These are phyloP conservation scores for Liposcelis brunnea DNA, from an alignment of 2,888 invertebrate genomes.

Conservation along the genomic window DNA sequence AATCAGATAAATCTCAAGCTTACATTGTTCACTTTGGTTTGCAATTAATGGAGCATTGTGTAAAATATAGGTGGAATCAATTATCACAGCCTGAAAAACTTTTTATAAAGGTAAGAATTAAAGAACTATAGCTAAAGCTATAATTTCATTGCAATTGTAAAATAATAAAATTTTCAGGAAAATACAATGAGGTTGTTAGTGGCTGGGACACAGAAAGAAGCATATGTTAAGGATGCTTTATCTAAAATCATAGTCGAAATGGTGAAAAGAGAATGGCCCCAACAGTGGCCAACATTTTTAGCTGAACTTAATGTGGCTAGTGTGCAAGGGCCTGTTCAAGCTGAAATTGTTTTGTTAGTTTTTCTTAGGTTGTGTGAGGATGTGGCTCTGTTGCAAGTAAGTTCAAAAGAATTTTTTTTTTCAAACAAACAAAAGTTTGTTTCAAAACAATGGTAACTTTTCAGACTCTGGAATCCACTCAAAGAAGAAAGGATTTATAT, in stretches of 20 bases:
- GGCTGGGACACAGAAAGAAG: slow-evolving; percentile 35
- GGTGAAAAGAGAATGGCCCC: slow-evolving; percentile 95
- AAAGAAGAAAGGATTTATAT: slow-evolving; percentile 77
- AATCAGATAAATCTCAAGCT: slow-evolving; percentile 46
- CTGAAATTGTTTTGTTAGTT: slow-evolving; percentile 75
- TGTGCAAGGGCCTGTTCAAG: slow-evolving; percentile 66
- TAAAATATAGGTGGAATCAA: slow-evolving; percentile 84
- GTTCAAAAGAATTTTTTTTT: slow-evolving; percentile 6
- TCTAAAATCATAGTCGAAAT: slow-evolving; percentile 91
- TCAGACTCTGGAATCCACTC: slow-evolving; percentile 68
- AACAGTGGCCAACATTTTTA: slow-evolving; percentile 81
- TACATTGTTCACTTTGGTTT: slow-evolving; percentile 78
- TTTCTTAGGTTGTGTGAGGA: slow-evolving; percentile 85
- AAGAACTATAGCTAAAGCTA: too few species aligned
- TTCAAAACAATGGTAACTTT: too few species aligned
- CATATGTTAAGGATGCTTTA: slow-evolving; percentile 69
- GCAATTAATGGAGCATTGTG: slow-evolving; percentile 81
- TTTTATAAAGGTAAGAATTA: slow-evolving; percentile 53
- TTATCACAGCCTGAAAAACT: slow-evolving; percentile 75
- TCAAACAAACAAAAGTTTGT: neutral
- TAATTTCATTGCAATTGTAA: too few species aligned
- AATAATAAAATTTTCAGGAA: slow-evolving; percentile 32
- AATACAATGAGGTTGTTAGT: slow-evolving; percentile 71
- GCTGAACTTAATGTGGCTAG: slow-evolving; percentile 63
- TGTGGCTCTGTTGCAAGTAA: slow-evolving; percentile 70